These are phyloP conservation scores for Scortum barcoo DNA, from an alignment of 2,113 vertebrate species.

Conservation along the genomic window DNA sequence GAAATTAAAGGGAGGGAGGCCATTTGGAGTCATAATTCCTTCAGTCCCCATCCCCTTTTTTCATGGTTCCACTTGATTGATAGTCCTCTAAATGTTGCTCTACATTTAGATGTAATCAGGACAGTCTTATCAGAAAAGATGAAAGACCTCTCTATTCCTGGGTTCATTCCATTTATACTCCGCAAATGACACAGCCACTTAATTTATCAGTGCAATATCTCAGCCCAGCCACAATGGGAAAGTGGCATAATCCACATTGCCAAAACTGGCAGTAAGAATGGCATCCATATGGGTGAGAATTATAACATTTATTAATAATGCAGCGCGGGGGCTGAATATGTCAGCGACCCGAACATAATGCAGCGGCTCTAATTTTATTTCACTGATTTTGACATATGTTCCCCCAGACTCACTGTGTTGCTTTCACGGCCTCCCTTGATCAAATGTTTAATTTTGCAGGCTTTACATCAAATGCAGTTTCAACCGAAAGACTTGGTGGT, in stretches of 20 bases:
- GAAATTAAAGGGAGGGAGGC: slow-evolving; percentile 79
- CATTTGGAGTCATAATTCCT: slow-evolving; percentile 80
- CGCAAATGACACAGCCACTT: slow-evolving; percentile 80
- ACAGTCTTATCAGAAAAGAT: slow-evolving; percentile 85
- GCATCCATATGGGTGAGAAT: slow-evolving; percentile 56
- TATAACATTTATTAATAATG: slow-evolving; percentile 74
- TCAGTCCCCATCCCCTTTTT: slow-evolving; percentile 62
- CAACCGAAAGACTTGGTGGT: not conserved
- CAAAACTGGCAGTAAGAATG: slow-evolving; percentile 57
- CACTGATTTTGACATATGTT: slow-evolving; percentile 62
- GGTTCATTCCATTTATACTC: slow-evolving; percentile 83
- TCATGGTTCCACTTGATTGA: slow-evolving; percentile 81
- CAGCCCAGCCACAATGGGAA: slow-evolving; percentile 54
- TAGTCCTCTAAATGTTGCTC: slow-evolving; percentile 85
- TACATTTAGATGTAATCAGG: slow-evolving; percentile 88
- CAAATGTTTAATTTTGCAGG: slow-evolving; percentile 66
- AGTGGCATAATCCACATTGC: slow-evolving; percentile 58
- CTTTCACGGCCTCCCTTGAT: slow-evolving; percentile 47
- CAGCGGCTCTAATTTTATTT: slow-evolving; percentile 62
- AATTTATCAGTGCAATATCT: slow-evolving; percentile 81
- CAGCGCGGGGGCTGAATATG: slow-evolving; percentile 33
- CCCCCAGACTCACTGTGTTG: slow-evolving; percentile 54
- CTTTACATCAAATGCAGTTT: slow-evolving; percentile 52
- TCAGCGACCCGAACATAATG: slow-evolving; percentile 27
- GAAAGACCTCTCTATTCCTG: slow-evolving; percentile 86